Conservation (phyloP, 1,140 invertebrate species). For the Habropoda laboriosa region DNA sequence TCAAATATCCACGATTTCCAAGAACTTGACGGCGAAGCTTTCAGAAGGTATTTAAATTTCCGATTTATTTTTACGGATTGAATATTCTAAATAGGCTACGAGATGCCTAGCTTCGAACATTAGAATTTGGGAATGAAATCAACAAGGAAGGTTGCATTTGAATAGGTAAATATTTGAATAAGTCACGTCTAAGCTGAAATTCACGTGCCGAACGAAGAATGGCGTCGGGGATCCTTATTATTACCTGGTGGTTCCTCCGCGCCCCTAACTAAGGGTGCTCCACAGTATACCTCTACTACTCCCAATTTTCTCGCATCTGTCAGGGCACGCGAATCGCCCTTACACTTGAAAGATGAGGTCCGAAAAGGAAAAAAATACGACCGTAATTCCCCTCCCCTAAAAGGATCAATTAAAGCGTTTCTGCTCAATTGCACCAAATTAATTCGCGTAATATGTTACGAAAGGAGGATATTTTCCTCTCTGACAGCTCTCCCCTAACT, state of each 20-base stretch:
- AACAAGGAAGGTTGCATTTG: not conserved
- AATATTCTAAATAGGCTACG: too few species aligned
- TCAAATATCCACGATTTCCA: not conserved
- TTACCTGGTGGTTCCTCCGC: conserved; percentile 74
- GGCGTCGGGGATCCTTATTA: conserved; percentile 72
- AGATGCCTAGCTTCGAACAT: not conserved
- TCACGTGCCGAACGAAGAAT: conserved; percentile 63
- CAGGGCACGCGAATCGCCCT: conserved; percentile 75
- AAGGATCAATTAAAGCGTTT: conserved; percentile 32
- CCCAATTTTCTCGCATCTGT: conserved; percentile 76
- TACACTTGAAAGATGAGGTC: conserved; percentile 65
- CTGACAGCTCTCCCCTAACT: too few species aligned
- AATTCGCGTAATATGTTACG: not conserved
- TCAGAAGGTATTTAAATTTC: too few species aligned
- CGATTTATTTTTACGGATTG: not conserved
- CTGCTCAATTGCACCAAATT: conserved; percentile 34
- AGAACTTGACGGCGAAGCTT: not conserved
- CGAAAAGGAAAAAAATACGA: conserved; percentile 71
- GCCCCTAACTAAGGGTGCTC: conserved; percentile 56
- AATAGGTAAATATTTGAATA: conserved; percentile 68
- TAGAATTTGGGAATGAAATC: not conserved
- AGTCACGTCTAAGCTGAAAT: conserved; percentile 70
- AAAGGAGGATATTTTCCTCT: too few species aligned
- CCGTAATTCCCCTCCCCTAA: conserved; percentile 12
- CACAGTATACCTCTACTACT: conserved; percentile 43